Base-by-base conservation (phyloP, 2,888 invertebrate genomes). In the Drosophila paranaensis region DNA sequence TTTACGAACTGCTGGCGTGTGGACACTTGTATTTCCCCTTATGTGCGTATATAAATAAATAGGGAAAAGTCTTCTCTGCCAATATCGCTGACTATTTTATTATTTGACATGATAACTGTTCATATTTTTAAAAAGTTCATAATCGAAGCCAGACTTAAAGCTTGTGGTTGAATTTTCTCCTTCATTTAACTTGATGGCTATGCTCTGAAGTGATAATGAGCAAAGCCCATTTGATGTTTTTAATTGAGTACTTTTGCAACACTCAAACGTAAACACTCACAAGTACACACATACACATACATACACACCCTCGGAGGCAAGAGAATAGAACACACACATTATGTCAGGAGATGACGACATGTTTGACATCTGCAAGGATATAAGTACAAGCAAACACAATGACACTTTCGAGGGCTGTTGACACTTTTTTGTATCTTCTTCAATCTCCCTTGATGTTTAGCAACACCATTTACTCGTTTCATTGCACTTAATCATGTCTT, bases 401-500 rank as follows among this genome's bases (percentile, higher is more conserved):
- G 89, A 58, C 88, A 74, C 77, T 88, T 76, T 79, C 68, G 63
- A 72, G 62, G 68, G 63, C 79, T 82, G 88, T 89, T 84, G 84
- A 81, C 88, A 79, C 68, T 77, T 79, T 74, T 65, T 68, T 65
- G 58, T 57, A 50, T 60, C 53, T 16, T 33, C 16, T 74, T 58
- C 37, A 58, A 55, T 68, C 43, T 64, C 13, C 27, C 58, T 67
- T 64, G 77, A 62, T 68, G 66, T 58, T 71, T 75, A 66, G 77
- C 71, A 70, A 58, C 74, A 69, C 51, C 87, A 70, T 83, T 88
- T 86, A 88, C 89, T 81, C 75, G 72, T 87, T 89, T 81, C 76
- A 84, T 89, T 89, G 82, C 89, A 89, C 85, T 89, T 85, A 85
- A 89, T 88, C 78, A 88, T 85, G 78, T 80, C 72, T 88, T 66